Evolutionary conservation across 2,797 vertebrate genomes (phyloP).

Genomic region (Lepilemur ruficaudatus): DNA sequence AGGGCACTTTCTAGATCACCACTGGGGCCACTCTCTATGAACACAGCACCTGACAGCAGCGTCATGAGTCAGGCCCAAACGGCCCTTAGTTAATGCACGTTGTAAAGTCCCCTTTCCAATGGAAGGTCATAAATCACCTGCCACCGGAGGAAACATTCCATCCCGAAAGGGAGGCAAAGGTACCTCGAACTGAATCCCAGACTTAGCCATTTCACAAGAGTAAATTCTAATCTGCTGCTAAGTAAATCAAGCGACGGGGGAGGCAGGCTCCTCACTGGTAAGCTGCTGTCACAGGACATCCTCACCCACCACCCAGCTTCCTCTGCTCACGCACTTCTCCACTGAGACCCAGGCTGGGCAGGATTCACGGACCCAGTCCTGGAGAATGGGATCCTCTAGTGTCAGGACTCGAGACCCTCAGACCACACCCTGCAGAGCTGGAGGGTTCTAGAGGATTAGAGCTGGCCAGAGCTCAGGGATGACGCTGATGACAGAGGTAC

Average conservation of each 20-base stretch:
- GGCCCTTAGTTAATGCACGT: background rate
- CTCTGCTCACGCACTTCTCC: background rate
- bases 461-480: background rate
- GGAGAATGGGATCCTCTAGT: background rate
- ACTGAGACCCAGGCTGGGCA: background rate
- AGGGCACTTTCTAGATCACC: background rate
- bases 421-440: background rate
- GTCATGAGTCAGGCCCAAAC: background rate
- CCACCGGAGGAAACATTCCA: background rate
- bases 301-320: background rate
- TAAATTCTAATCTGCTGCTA: slow-evolving; percentile 28
- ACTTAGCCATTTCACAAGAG: slow-evolving; percentile 41
- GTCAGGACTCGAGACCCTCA: background rate
- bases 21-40: background rate
- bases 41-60: background rate
- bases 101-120: slow-evolving; percentile 40
- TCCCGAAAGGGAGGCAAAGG: slow-evolving; percentile 43
- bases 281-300: background rate
- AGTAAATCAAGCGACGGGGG: background rate
- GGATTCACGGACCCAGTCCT: background rate
- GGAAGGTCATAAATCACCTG: slow-evolving; percentile 32
- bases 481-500: rapidly evolving
- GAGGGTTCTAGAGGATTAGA: background rate
- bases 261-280: background rate
- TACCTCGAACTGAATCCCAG: slow-evolving; percentile 39